A percentile compares a stretch with the other conserved stretches of the same genome.
Evolutionary conservation across 2,888 invertebrate genomes (phyloP).

Genomic region (Cryptocheilus praepositus): DNA sequence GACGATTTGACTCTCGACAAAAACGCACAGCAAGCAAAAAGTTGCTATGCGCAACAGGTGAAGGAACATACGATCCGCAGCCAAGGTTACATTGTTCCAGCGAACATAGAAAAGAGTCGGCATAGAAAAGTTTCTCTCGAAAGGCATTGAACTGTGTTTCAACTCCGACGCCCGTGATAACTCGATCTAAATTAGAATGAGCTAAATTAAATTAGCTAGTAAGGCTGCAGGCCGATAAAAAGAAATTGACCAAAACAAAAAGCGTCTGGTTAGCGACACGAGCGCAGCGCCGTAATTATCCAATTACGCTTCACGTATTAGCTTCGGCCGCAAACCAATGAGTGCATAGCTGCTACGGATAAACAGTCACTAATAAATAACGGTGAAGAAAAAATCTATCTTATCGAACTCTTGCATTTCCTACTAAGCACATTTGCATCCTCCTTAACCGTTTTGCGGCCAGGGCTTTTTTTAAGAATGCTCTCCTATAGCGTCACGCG

Average conservation of each 20-base stretch:
- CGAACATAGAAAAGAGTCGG: background rate
- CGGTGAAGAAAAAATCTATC: no score
- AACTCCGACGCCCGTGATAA: slow-evolving; percentile 22
- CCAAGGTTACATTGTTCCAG: background rate
- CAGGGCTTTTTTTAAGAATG: no score
- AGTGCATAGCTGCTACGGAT: slow-evolving; percentile 57
- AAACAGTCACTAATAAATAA: no score
- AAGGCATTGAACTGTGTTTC: slow-evolving; percentile 28
- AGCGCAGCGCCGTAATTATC: slow-evolving; percentile 55
- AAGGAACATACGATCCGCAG: background rate
- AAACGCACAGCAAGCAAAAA: background rate
- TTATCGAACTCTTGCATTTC: no score
- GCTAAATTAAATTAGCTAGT: slow-evolving; percentile 28
- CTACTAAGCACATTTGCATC: no score
- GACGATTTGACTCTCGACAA: no score
- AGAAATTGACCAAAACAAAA: slow-evolving; percentile 18
- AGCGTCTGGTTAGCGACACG: slow-evolving; percentile 18
- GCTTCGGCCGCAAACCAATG: slow-evolving; percentile 54
- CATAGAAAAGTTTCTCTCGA: slow-evolving; percentile 11
- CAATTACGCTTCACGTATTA: slow-evolving; percentile 62
- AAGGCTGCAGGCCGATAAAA: slow-evolving; percentile 12
- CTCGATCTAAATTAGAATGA: slow-evolving; percentile 25
- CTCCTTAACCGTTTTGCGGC: no score
- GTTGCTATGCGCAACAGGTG: no score
- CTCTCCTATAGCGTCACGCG: no score